phyloP scores from a whole-genome alignment of 2,888 invertebrate species.

The Protophormia terraenovae region DNA sequence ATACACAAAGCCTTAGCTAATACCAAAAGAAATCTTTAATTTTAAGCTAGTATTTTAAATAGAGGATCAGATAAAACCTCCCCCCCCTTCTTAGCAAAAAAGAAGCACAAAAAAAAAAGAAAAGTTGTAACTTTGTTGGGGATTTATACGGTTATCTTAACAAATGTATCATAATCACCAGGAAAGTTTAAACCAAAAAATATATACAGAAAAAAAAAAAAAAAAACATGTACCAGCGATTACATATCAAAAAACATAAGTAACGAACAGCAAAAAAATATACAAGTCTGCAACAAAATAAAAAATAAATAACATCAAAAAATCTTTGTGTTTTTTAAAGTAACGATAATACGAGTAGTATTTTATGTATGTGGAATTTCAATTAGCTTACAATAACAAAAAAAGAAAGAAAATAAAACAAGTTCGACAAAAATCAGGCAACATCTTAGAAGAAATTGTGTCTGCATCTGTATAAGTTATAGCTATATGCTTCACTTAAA shows the following conservation, averaged over 20 bases:
- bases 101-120: not conserved
- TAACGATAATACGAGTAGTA: slow-evolving; percentile 31
- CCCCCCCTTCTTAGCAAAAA: too few relatives aligned
- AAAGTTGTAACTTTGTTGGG: slow-evolving; percentile 18
- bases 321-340: slow-evolving; percentile 14
- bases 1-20: slow-evolving; percentile 21
- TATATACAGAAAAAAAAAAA: slow-evolving; percentile 48
- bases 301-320: slow-evolving; percentile 34
- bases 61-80: slow-evolving; percentile 41
- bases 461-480: not conserved
- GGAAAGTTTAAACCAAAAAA: slow-evolving; percentile 63
- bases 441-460: not conserved
- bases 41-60: not conserved
- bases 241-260: slow-evolving; percentile 48
- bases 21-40: slow-evolving; percentile 35
- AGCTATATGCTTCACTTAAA: not conserved
- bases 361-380: slow-evolving; percentile 63
- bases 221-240: slow-evolving; percentile 62
- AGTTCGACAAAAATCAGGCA: slow-evolving; percentile 46
- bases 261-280: not conserved
- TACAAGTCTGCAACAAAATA: not conserved
- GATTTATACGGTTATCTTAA: slow-evolving; percentile 57
- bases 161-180: slow-evolving; percentile 68
- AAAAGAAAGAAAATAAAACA: slow-evolving; percentile 44
- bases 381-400: slow-evolving; percentile 57